Base-by-base conservation (phyloP, 2,888 invertebrate genomes). In the Esperia sulphurella region DNA sequence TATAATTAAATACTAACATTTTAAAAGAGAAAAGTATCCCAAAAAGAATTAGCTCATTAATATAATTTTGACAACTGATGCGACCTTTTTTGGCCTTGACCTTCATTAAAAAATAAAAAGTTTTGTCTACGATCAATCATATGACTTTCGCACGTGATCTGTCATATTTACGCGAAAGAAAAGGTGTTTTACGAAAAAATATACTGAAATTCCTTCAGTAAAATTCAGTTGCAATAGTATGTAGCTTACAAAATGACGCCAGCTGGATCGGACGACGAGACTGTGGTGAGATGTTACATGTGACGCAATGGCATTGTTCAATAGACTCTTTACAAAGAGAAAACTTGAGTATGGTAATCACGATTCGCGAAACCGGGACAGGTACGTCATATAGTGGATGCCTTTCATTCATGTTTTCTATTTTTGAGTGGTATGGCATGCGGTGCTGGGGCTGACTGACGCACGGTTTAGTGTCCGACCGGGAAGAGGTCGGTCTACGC, bases 301-400 rank as follows among this genome's bases (percentile, higher is more conserved):
- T 76, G 71, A 83, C 63, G 90, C 85, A 82, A 95, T 95, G 95
- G 94, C 94, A 89, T 90, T 95, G 83, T 91, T 95, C 78, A 93
- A 94, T 75, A 94, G 93, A 91, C 83, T 95, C 63, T 93, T 94
- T 84, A 89, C 91, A 79, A 93, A 92, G 82, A 91, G 90, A 88
- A 88, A 90, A 80, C 77, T 87, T 63, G 72, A 83, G 68, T 82
- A 79, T 65, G 79, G 65, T 59, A 67, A 71, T 72, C 71, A 69
- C 21, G 21, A 21, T 3, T 21, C 21, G 21, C 21, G 21, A 21
- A 21, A 21, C 21, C 21, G 21, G 21, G 21, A 21, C 82, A 84
- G 91, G 91, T 90, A 90, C 83, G 84, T 90, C 81, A 68, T 62
- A 59, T 56, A 55, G 45, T 49, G 52, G 62, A 74, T 74, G 69